Base-by-base conservation (phyloP, 2,797 vertebrate species). In the Nyctalus aviator region DNA sequence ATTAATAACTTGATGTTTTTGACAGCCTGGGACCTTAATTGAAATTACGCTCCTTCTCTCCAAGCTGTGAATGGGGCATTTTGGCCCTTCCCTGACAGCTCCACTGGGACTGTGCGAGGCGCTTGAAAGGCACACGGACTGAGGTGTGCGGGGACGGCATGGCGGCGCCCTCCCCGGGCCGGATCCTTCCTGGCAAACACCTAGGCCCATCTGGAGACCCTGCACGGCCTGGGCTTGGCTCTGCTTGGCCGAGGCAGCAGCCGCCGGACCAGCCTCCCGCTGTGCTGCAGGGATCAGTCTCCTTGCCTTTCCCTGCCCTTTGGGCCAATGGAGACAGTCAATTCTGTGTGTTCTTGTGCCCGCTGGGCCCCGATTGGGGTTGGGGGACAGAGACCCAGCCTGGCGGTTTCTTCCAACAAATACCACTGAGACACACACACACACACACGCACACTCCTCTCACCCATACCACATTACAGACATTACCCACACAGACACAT, bases 21-120 rank as follows among this genome's bases (percentile, higher is more conserved):
- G 96, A 96, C 97, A 97, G 97, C 94, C 95, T 87, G 81, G 88
- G 97, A 89, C 97, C 97, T 97, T 97, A 97, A 98, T 95, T 98
- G 97, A 97, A 96, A 93, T 93, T 20, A 41, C 2, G 55, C 77
- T 96, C 75, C 78, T 53, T 84, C n/a, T 75, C 78, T 90, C 78
- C 69, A 53, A n/a, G 71, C 69, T 32, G 69, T 59, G 84, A 78
- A 27, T 4, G 53, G 88, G 72, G 4, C 78, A 6, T 75, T 68
- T 30, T 1, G 57, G 15, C 15, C 68, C 55, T 69, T 57, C 50
- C 6, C 0, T 2, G 55, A 37, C 84, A 48, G 77, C 57, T 13
- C 73, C 82, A 0, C 0, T 46, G 53, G 72, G 48, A 12, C 2
- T 10, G 5, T n/a, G 75, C 8, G 32, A 50, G 41, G 69, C 71